Conservation (phyloP, 2,888 invertebrate species). For the Psylliodes chrysocephalus region DNA sequence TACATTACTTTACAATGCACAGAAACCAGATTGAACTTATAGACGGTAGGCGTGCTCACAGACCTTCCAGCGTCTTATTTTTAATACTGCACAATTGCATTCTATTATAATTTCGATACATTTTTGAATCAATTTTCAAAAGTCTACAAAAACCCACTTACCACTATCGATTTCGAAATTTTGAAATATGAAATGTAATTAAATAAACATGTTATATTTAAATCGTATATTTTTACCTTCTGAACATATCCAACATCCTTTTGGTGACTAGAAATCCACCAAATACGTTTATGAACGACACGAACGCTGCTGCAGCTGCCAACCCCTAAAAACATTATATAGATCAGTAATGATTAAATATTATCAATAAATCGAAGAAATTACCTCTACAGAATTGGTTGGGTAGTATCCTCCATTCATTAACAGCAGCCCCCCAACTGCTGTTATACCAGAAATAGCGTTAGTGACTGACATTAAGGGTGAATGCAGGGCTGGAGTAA, state of each 20-base stretch:
- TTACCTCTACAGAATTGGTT: conserved; percentile 78
- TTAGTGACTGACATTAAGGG: conserved; percentile 94
- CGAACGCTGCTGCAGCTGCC: conserved; percentile 85
- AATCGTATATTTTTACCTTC: conserved; percentile 66
- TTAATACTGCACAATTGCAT: too few relatives aligned
- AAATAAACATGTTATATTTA: conserved; percentile 1
- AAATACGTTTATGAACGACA: conserved; percentile 90
- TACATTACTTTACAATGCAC: too few relatives aligned
- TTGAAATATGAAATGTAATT: conserved; percentile 21
- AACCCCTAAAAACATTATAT: conserved; percentile 66
- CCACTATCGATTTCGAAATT: conserved; percentile 27
- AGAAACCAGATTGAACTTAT: too few relatives aligned
- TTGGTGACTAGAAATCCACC: conserved; percentile 92
- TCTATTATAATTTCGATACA: too few relatives aligned
- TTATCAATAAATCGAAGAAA: background rate
- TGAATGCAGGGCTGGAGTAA: conserved; percentile 89
- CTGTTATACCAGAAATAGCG: conserved; percentile 91
- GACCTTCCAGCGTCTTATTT: too few relatives aligned
- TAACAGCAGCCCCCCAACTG: conserved; percentile 87
- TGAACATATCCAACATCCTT: conserved; percentile 94
- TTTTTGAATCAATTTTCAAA: too few relatives aligned
- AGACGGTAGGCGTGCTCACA: too few relatives aligned
- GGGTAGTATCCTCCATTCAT: conserved; percentile 87
- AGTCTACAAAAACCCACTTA: conserved; percentile 11
- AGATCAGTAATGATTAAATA: background rate